Evolutionary conservation across 2,797 vertebrate species (phyloP).

Genomic region (Cheirogaleus major): DNA sequence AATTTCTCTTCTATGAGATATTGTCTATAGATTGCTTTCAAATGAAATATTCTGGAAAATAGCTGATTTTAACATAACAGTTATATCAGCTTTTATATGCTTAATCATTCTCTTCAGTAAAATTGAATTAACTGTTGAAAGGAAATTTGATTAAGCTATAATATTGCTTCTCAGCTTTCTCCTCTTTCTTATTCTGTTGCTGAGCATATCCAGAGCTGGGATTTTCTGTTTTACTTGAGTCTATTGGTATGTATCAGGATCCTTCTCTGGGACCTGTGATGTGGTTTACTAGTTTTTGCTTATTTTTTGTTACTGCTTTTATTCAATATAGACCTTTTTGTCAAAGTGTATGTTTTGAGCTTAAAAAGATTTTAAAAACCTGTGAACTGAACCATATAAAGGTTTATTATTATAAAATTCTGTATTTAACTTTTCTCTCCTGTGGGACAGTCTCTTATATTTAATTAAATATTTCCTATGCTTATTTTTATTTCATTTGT

Average conservation of each 20-base stretch:
- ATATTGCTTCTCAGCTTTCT: neutral
- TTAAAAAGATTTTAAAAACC: neutral
- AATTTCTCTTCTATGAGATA: neutral
- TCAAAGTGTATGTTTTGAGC: neutral
- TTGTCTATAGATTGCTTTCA: neutral
- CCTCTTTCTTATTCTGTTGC: neutral
- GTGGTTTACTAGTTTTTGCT: neutral
- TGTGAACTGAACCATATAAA: neutral
- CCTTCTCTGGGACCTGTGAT: neutral
- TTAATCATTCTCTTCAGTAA: conserved; percentile 38
- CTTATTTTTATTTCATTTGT: conserved; percentile 14
- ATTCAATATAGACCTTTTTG: neutral
- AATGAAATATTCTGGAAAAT: conserved; percentile 33
- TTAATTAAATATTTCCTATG: conserved; percentile 19
- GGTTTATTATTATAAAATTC: neutral
- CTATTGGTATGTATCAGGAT: neutral
- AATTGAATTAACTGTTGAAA: conserved; percentile 12
- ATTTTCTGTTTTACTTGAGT: neutral
- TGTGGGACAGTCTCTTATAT: neutral
- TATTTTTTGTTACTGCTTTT: neutral
- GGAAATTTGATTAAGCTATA: conserved; percentile 16
- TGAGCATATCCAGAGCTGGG: neutral
- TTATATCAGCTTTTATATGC: conserved; percentile 6
- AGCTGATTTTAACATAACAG: conserved; percentile 17
- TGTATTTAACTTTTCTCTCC: neutral